Percentiles rank a stretch among this genome's conserved stretches.
These are phyloP conservation scores for Drosophila repleta DNA, from an alignment of 1,140 invertebrate genomes.

Conservation along the genomic window DNA sequence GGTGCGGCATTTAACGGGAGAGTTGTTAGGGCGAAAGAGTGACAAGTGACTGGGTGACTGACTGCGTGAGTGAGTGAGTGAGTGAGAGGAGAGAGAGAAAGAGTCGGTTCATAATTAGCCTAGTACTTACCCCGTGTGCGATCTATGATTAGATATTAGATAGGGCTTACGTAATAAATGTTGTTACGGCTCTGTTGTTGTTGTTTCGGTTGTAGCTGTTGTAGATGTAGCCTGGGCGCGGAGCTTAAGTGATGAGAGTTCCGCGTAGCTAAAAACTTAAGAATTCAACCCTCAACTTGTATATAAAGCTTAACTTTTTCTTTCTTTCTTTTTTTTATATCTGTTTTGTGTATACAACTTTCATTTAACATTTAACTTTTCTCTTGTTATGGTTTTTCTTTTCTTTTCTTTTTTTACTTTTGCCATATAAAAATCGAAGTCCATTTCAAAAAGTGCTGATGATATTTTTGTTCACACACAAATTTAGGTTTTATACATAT, in stretches of 20 bases:
- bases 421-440: slow-evolving; percentile 83
- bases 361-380: slow-evolving; percentile 37
- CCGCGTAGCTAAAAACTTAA: slow-evolving; percentile 76
- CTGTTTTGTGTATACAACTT: slow-evolving; percentile 72
- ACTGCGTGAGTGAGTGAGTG: not conserved
- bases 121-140: slow-evolving; percentile 74
- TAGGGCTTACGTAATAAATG: slow-evolving; percentile 65
- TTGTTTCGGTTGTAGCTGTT: slow-evolving; percentile 31
- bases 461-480: slow-evolving; percentile 84
- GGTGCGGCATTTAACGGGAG: not conserved
- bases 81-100: slow-evolving; percentile 8
- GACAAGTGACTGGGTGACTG: not conserved
- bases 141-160: slow-evolving; percentile 52
- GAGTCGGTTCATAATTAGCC: slow-evolving; percentile 63
- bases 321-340: too few relatives aligned
- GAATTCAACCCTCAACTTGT: slow-evolving; percentile 82
- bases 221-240: slow-evolving; percentile 51
- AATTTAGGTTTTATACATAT: slow-evolving; percentile 79
- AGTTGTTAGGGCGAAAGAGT: not conserved
- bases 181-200: slow-evolving; percentile 50
- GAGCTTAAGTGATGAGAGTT: slow-evolving; percentile 57
- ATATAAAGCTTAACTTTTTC: slow-evolving; percentile 72
- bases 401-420: slow-evolving; percentile 45
- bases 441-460: slow-evolving; percentile 83
- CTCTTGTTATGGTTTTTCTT: slow-evolving; percentile 32